Conservation (phyloP, 2,797 vertebrate species). For the Syngnathus acus region DNA sequence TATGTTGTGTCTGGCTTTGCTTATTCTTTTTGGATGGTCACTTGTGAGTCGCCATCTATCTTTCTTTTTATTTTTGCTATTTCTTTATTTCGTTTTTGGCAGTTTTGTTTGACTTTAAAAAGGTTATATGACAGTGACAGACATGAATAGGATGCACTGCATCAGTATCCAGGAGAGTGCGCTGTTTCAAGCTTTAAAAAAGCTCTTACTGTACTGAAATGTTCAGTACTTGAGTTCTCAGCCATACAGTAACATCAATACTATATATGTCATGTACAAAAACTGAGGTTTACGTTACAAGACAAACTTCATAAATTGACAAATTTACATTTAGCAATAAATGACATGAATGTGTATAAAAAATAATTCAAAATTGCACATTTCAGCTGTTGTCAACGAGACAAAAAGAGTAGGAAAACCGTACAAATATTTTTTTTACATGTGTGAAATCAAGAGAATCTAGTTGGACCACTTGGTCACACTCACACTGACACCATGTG, state of each 20-base stretch:
- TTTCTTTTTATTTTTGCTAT: too few species aligned
- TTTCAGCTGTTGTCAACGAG: too few species aligned
- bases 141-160: too few species aligned
- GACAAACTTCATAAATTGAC: neutral
- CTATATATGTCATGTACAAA: too few species aligned
- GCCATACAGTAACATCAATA: neutral
- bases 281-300: too few species aligned
- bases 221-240: neutral
- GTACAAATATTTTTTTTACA: neutral
- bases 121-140: too few species aligned
- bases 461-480: neutral
- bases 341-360: neutral
- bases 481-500: conserved; percentile 10
- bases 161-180: neutral
- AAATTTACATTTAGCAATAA: neutral
- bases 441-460: neutral
- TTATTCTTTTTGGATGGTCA: neutral
- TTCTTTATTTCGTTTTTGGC: too few species aligned
- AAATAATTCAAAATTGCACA: neutral
- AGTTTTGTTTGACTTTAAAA: too few species aligned
- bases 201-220: neutral
- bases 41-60: neutral
- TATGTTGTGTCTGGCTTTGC: neutral
- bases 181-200: neutral
- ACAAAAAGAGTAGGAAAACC: neutral